Base-by-base conservation (phyloP, 37 sponge, comb jelly and placozoan genomes). In the Amphimedon queenslandica region DNA sequence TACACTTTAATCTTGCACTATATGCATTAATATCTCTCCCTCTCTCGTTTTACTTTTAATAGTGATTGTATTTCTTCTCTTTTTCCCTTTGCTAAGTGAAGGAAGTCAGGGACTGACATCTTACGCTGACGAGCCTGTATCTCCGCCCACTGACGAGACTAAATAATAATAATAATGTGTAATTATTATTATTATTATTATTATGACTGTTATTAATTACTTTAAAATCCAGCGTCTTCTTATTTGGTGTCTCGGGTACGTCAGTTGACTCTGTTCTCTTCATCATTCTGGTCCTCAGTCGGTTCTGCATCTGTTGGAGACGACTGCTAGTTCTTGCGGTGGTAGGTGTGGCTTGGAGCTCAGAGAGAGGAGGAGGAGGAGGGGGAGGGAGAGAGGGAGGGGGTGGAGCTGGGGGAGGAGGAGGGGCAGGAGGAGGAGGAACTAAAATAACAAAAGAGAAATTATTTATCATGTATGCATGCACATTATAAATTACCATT, bases 111-210 rank as follows among this genome's bases (percentile, higher is more conserved):
- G 10, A 67, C 23, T 18, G 70, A n/a, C 13, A 88, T 78, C 64
- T 83, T 88, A 3, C 74, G 74, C 31, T 78, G 78, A 35, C 64
- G 79, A 37, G 84, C 70, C 36, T 88, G 89, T 28, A 88, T 88
- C 66, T 88, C 89, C 2, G 80, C 79, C 89, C 89, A 88, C 72
- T 79, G 89, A n/a, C 33, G 35, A 3, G 41, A n/a, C 84, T 88
- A 42, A 34, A 61, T 3, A 58, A 23, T n/a, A n/a, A 6, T 8
- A 40, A 56, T 61, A 31, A 61, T 20, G 37, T 31, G 10, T 2
- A 37, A 23, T 10, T 34, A 75, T 4, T 42, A 61, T 58, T 37
- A 65, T 70, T 35, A 29, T 18, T 32, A 13, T 70, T 23, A n/a
- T n/a, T n/a, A n/a, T n/a, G n/a, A n/a, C n/a, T n/a, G n/a, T n/a